Percentiles rank a stretch among this genome's conserved stretches.
Evolutionary conservation across 2,113 vertebrate species (phyloP).

Genomic region (Dasyornis broadbenti): DNA sequence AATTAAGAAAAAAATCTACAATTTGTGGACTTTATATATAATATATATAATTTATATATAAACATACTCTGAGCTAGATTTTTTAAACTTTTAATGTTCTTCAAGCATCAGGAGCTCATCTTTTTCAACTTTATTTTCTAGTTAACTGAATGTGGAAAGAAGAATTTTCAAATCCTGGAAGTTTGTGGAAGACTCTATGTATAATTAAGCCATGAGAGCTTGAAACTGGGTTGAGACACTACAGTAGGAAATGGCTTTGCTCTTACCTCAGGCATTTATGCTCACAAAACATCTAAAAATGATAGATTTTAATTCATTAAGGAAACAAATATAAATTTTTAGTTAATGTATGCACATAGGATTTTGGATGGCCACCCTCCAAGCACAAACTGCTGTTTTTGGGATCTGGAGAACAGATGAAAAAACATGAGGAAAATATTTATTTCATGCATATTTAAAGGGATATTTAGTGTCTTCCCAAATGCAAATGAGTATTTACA

Average conservation of each 20-base stretch:
- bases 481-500: not conserved
- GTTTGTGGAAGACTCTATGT: not conserved
- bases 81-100: not conserved
- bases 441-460: not conserved
- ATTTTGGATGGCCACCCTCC: not conserved
- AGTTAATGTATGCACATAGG: not conserved
- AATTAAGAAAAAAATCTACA: not conserved
- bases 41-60: not conserved
- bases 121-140: not conserved
- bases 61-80: not conserved
- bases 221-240: not conserved
- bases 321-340: not conserved
- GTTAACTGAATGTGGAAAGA: not conserved
- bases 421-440: not conserved
- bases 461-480: not conserved
- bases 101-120: rapidly evolving
- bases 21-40: not conserved
- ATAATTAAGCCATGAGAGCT: not conserved
- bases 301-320: not conserved
- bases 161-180: not conserved
- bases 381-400: not conserved
- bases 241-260: not conserved
- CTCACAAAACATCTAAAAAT: not conserved
- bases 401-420: not conserved
- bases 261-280: not conserved